Evolutionary conservation across 1,140 invertebrate genomes (phyloP).

Genomic region (Micrasema longulum): DNA sequence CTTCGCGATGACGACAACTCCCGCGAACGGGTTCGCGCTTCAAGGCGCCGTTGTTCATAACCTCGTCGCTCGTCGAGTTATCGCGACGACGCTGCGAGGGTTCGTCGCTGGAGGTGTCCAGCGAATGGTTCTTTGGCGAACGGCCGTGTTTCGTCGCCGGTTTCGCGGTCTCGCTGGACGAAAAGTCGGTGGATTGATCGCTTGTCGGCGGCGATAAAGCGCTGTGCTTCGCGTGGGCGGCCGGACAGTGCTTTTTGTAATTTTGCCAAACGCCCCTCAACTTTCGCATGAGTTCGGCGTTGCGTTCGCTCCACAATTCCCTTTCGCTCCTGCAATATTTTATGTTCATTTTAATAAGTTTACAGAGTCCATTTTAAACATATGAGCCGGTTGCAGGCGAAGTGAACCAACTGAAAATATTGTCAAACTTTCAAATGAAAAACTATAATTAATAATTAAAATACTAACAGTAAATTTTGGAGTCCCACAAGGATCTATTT

Average conservation of each 20-base stretch:
- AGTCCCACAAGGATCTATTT: no score
- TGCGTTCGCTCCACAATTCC: slow-evolving; percentile 69
- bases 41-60: neutral
- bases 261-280: slow-evolving; percentile 70
- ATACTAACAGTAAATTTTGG: no score
- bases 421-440: no score
- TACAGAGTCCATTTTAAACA: neutral
- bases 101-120: slow-evolving; percentile 48
- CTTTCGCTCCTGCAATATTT: slow-evolving; percentile 69
- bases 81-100: slow-evolving; percentile 36
- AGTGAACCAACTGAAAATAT: no score
- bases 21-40: neutral
- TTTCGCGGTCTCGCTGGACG: slow-evolving; percentile 60
- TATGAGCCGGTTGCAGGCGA: no score
- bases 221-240: slow-evolving; percentile 58
- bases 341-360: neutral
- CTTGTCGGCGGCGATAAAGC: slow-evolving; percentile 61
- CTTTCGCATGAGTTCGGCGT: slow-evolving; percentile 71
- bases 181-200: slow-evolving; percentile 61
- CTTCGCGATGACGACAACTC: neutral
- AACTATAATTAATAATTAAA: no score
- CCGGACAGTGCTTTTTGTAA: slow-evolving; percentile 69
- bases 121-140: slow-evolving; percentile 56
- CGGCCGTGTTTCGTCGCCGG: no score
- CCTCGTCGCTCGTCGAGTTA: slow-evolving; percentile 23